Percentiles rank a stretch among this genome's conserved stretches.
phyloP scores from a whole-genome alignment of 2,797 vertebrate species.

The Aldrovandia affinis region DNA sequence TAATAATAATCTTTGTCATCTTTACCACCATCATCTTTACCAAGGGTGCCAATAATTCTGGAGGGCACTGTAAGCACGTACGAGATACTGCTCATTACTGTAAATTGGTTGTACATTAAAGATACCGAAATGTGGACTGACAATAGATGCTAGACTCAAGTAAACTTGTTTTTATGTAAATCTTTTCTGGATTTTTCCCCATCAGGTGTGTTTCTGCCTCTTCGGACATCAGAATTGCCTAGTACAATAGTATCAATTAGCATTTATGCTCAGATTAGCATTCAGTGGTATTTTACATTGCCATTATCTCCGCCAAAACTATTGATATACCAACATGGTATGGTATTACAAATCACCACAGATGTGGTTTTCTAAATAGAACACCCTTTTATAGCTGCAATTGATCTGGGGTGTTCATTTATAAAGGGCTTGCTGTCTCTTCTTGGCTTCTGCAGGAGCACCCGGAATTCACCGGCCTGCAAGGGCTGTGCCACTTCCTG shows the following conservation, averaged over 20 bases:
- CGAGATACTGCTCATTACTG: too few species aligned
- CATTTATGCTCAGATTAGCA: background rate
- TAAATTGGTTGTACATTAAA: too few species aligned
- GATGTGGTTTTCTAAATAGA: background rate
- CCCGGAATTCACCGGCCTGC: constrained; percentile 72
- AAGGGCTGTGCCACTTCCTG: constrained; percentile 73
- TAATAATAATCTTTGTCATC: too few species aligned
- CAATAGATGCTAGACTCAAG: background rate
- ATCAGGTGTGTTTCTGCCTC: too few species aligned
- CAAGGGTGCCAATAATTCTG: too few species aligned
- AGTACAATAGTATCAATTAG: background rate
- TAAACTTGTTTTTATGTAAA: background rate
- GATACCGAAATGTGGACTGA: constrained; percentile 2
- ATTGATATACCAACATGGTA: background rate
- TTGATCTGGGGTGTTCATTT: background rate
- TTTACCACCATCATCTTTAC: too few species aligned
- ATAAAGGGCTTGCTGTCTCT: constrained; percentile 8
- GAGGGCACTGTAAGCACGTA: too few species aligned
- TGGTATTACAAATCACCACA: background rate
- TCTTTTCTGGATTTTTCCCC: background rate
- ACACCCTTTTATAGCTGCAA: background rate
- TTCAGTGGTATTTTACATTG: background rate
- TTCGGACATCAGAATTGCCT: too few species aligned
- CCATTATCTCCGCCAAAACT: background rate
- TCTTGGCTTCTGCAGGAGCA: constrained; percentile 63